Evolutionary conservation across 2,113 vertebrate species (phyloP).

Genomic region (Pholis gunnellus): DNA sequence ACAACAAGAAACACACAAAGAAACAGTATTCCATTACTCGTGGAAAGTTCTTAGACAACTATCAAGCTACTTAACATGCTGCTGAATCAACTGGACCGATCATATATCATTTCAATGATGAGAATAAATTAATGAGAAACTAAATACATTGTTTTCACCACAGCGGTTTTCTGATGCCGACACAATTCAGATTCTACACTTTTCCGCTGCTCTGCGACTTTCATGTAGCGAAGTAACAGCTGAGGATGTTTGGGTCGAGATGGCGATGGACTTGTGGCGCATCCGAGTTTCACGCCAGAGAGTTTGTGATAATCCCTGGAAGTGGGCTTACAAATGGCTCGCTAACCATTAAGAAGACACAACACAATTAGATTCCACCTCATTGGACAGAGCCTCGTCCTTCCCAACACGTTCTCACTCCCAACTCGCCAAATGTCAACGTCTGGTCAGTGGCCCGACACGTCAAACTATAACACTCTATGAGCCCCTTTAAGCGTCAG

Average conservation of each 20-base stretch:
- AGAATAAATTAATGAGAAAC: no score
- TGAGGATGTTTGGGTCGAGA: no score
- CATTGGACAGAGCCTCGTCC: neutral
- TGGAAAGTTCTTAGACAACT: neutral
- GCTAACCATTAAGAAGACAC: neutral
- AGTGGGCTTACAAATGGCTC: neutral
- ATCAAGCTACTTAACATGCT: neutral
- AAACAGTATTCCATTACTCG: neutral
- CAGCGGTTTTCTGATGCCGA: neutral
- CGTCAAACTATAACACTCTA: neutral
- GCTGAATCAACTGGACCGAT: neutral
- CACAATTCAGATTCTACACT: neutral
- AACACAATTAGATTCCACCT: neutral
- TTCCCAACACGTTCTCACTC: neutral
- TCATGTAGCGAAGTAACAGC: neutral
- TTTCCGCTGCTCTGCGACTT: no score
- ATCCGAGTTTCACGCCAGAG: neutral
- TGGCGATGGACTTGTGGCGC: no score
- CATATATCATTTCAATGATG: neutral
- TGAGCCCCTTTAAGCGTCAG: neutral
- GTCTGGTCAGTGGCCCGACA: neutral
- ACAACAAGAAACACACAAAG: neutral
- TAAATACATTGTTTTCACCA: neutral
- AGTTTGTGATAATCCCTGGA: neutral
- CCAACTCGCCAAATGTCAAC: no score